A percentile compares a stretch with the other conserved stretches of the same genome.
Conservation (phyloP, 2,113 vertebrate genomes). For the Elaphurus davidianus region DNA sequence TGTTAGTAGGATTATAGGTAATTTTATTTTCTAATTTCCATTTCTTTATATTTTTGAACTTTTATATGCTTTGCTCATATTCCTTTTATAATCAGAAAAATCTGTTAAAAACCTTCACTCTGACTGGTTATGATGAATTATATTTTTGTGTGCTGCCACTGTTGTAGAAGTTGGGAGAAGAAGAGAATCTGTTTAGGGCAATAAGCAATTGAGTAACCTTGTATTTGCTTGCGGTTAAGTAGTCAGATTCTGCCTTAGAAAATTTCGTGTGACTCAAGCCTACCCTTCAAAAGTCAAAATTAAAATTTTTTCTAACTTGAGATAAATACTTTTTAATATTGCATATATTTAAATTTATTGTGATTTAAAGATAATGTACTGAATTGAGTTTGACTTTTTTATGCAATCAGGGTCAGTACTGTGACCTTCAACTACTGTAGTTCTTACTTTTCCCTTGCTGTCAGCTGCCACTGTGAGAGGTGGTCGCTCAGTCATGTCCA, state of each 20-base stretch:
- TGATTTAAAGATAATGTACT: neutral
- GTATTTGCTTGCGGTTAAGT: neutral
- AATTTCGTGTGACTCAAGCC: neutral
- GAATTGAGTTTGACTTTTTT: neutral
- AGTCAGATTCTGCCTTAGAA: neutral
- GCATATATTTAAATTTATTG: neutral
- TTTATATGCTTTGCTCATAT: neutral
- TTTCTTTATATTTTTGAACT: neutral
- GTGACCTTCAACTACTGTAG: neutral
- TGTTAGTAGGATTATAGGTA: neutral
- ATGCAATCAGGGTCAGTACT: neutral
- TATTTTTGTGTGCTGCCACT: neutral
- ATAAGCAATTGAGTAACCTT: neutral
- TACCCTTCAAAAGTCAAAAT: neutral
- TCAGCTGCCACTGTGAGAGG: neutral
- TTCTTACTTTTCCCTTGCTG: neutral
- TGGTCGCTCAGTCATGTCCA: neutral
- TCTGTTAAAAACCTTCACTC: neutral
- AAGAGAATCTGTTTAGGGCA: neutral
- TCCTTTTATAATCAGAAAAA: neutral
- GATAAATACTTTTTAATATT: neutral
- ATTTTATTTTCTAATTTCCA: neutral
- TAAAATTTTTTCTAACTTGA: neutral
- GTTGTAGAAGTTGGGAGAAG: neutral
- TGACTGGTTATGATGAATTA: neutral